Base-by-base conservation (phyloP, 2,113 vertebrate genomes). In the Reinhardtius hippoglossoides region DNA sequence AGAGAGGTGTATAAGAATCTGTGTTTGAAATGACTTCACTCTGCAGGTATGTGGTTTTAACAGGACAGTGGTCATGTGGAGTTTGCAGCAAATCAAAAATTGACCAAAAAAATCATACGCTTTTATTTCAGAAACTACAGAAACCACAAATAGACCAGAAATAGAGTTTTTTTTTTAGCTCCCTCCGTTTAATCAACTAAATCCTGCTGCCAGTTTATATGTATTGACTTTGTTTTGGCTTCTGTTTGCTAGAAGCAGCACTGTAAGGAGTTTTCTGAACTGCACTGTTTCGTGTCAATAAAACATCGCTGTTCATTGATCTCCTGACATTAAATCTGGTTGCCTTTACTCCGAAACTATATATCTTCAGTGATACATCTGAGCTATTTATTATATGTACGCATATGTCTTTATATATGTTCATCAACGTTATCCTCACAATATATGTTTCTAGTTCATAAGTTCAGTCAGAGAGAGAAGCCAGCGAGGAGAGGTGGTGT, bases 401-500 rank as follows among this genome's bases (percentile, higher is more conserved):
- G 6, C 52, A 31, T 31, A 7, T 31, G n/a, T n/a, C 8, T 54
- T 15, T 13, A 56, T 24, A 24, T 24, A 24, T 24, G 14, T 18
- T 55, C 50, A 74, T 74, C 62, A 54, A 59, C 40, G 12, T 42
- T 42, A 42, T 42, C 40, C 12, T 42, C 40, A 42, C 9, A 3
- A 18, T 50, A 9, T 20, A 18, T 50, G 46, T 50, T 16, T 50
- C 5, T 50, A 50, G 46, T 50, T 50, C 16, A 50, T 20, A 50
- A 46, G 71, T 85, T 67, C 66, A 87, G 48, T 76, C 20, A 71
- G 71, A 80, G 21, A 72, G 70, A 83, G 70, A 73, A 82, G 80
- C 62, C 64, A 75, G 74, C 63, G 70, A 56, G 69, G 84, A 82
- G 86, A 82, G 96, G 96, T 94, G 95, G 93, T 94, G 94, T 94